These are phyloP conservation scores for Allobates femoralis DNA, from an alignment of 2,797 vertebrate genomes.

Conservation along the genomic window DNA sequence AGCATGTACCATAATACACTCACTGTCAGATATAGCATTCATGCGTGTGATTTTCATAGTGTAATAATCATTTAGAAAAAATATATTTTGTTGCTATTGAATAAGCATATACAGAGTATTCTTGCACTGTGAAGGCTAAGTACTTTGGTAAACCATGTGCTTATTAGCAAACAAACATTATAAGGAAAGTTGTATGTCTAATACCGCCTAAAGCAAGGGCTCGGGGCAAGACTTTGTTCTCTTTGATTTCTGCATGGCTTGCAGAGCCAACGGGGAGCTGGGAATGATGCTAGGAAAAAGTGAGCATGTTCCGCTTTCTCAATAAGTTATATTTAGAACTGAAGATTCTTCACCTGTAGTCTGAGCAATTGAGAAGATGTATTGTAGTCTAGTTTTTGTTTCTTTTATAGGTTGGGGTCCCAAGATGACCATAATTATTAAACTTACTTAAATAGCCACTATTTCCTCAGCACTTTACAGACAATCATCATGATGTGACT, in stretches of 20 bases:
- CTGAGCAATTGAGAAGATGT: neutral
- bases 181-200: constrained; percentile 28
- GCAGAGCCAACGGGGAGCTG: neutral
- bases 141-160: neutral
- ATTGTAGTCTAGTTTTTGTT: neutral
- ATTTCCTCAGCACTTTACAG: no score
- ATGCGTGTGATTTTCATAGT: no score
- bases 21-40: no score
- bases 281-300: neutral
- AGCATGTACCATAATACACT: no score
- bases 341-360: neutral
- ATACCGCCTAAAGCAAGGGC: constrained; percentile 11
- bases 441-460: no score
- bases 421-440: no score
- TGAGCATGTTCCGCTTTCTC: constrained; percentile 2
- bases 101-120: neutral
- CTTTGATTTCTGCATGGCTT: constrained; percentile 35
- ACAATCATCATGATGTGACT: no score
- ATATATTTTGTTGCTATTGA: neutral
- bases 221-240: constrained; percentile 36
- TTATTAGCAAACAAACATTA: constrained; percentile 1
- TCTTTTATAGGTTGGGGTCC: no score
- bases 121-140: neutral
- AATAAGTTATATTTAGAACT: neutral
- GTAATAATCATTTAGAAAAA: neutral